Conservation (phyloP, 2,888 invertebrate species). For the Aelia acuminata region DNA sequence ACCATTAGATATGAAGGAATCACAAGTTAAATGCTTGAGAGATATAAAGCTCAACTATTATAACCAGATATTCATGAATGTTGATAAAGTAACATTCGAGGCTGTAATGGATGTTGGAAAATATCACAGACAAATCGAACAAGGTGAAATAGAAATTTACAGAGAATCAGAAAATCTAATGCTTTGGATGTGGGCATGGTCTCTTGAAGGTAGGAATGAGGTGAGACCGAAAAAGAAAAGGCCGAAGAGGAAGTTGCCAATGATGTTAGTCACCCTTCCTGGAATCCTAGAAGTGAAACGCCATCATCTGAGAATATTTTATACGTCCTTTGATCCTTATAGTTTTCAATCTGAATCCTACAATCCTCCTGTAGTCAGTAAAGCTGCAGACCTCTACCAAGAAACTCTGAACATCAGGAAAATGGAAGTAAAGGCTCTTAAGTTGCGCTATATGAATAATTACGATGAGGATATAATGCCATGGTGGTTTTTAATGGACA, state of each 20-base stretch:
- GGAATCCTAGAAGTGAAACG: slow-evolving; percentile 7
- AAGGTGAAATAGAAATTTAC: neutral
- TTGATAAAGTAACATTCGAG: slow-evolving; percentile 26
- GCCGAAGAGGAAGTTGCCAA: neutral
- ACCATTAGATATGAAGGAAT: slow-evolving; percentile 40
- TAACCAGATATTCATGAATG: neutral
- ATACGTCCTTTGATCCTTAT: slow-evolving; percentile 25
- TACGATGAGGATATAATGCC: slow-evolving; percentile 45
- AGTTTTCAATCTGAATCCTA: slow-evolving; percentile 17
- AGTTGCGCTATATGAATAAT: neutral
- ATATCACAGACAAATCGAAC: neutral
- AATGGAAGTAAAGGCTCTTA: slow-evolving; percentile 9
- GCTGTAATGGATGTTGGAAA: slow-evolving; percentile 22
- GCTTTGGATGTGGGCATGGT: slow-evolving; percentile 36
- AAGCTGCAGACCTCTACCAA: neutral
- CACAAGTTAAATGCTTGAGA: neutral
- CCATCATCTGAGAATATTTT: neutral
- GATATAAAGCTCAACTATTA: slow-evolving; percentile 7
- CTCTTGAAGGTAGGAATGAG: neutral
- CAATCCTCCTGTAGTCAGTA: neutral
- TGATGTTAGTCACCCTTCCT: neutral
- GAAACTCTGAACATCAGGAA: neutral
- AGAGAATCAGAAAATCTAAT: neutral
- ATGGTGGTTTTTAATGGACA: slow-evolving; percentile 31
- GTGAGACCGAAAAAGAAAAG: neutral